These are phyloP conservation scores for Plectrocnemia conspersa DNA, from an alignment of 1,140 invertebrate genomes.

Conservation along the genomic window DNA sequence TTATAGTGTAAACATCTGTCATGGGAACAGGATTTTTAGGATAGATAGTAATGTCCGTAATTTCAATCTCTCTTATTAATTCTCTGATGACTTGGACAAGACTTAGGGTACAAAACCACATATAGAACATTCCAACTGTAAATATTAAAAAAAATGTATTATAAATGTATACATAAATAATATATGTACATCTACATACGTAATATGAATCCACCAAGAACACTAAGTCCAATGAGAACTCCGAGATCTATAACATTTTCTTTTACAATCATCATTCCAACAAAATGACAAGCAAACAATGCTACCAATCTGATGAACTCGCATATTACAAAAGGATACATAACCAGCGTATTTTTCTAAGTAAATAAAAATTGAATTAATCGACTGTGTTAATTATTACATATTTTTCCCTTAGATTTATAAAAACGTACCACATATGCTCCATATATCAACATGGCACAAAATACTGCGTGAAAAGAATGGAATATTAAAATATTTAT, in stretches of 20 bases:
- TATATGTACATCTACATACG: conserved; percentile 13
- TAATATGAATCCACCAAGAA: conserved; percentile 27
- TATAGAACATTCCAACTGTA: conserved; percentile 29
- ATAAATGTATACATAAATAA: not conserved
- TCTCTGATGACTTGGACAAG: conserved; percentile 24
- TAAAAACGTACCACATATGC: conserved; percentile 25
- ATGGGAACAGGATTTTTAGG: conserved; percentile 18
- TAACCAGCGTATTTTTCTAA: conserved; percentile 15
- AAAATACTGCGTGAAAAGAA: conserved; percentile 21
- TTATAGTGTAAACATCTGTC: conserved; percentile 16
- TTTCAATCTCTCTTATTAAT: conserved; percentile 25
- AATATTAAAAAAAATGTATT: conserved; percentile 8
- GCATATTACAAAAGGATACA: conserved; percentile 22
- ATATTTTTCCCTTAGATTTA: not conserved
- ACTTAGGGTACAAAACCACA: conserved; percentile 29
- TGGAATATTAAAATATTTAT: conserved; percentile 12
- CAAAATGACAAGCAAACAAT: conserved; percentile 14
- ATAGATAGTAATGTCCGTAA: conserved; percentile 26
- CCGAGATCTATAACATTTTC: conserved; percentile 31
- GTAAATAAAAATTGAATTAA: not conserved
- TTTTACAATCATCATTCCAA: conserved; percentile 29
- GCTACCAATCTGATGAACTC: conserved; percentile 19
- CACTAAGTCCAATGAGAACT: conserved; percentile 26
- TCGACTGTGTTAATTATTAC: too few relatives aligned
- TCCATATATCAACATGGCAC: conserved; percentile 24